A percentile compares a stretch with the other conserved stretches of the same genome.
phyloP scores from a whole-genome alignment of 2,113 vertebrate species.

The Periophthalmus modestus region DNA sequence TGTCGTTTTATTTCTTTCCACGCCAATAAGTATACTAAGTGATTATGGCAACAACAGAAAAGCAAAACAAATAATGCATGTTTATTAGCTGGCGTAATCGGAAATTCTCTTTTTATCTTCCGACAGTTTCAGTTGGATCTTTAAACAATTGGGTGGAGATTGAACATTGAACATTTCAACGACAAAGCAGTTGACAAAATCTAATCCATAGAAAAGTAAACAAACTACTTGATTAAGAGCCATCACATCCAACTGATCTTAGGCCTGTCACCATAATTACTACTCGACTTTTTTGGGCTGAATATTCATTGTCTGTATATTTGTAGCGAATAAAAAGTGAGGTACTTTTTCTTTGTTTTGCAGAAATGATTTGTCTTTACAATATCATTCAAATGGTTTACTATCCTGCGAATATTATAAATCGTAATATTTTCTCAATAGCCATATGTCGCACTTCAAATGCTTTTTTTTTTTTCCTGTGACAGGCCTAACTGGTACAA shows the following conservation, averaged over 20 bases:
- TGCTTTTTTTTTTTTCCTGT: no score
- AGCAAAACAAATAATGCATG: background rate
- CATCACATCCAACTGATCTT: background rate
- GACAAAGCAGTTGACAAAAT: background rate
- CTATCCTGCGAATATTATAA: no score
- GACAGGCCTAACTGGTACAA: background rate
- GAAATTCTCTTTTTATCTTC: background rate
- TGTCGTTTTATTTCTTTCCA: background rate
- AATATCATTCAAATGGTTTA: no score
- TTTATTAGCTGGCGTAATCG: background rate
- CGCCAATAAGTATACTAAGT: background rate
- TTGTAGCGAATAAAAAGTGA: no score
- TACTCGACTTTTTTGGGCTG: no score
- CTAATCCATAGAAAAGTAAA: background rate
- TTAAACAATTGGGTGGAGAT: background rate
- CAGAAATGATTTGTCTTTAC: no score
- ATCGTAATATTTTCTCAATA: no score
- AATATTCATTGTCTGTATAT: no score
- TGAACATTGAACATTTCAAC: background rate
- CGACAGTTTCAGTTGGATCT: background rate
- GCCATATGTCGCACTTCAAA: no score
- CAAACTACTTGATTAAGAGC: background rate
- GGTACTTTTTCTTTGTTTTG: no score
- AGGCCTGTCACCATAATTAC: no score
- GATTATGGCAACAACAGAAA: conserved; percentile 5